These are phyloP conservation scores for Eilema depressum DNA, from an alignment of 2,888 invertebrate genomes.

Conservation along the genomic window DNA sequence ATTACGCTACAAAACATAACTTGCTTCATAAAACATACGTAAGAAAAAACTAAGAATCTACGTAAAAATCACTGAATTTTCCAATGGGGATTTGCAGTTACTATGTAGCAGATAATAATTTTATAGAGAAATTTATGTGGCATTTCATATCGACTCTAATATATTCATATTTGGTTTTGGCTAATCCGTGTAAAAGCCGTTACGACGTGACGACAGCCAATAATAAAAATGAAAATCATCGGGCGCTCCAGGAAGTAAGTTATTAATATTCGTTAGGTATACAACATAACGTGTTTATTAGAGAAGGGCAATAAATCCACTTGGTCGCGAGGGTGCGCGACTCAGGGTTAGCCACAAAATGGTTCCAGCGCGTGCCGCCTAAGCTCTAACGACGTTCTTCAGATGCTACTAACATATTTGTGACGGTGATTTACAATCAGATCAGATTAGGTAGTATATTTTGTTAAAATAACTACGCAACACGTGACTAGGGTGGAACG, in stretches of 20 bases:
- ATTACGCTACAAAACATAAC: constrained; percentile 60
- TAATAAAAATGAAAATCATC: constrained; percentile 74
- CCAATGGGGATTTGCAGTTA: constrained; percentile 18
- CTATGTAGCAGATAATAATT: constrained; percentile 20
- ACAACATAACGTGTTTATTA: constrained; percentile 82
- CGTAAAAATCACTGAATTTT: constrained; percentile 32
- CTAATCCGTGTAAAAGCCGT: constrained; percentile 58
- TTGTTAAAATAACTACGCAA: constrained; percentile 45
- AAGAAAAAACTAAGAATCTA: constrained; percentile 35
- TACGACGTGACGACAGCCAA: constrained; percentile 68
- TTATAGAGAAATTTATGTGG: constrained; percentile 20
- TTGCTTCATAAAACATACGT: constrained; percentile 59
- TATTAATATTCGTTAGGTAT: constrained; percentile 83
- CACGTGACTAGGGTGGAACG: constrained; percentile 40
- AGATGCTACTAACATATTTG: constrained; percentile 72
- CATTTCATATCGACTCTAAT: constrained; percentile 32
- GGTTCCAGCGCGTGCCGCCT: constrained; percentile 75
- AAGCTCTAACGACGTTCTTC: constrained; percentile 78
- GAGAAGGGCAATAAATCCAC: constrained; percentile 75
- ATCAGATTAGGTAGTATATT: constrained; percentile 63
- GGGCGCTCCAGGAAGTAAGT: constrained; percentile 68
- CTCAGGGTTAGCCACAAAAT: constrained; percentile 74
- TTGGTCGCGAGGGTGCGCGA: constrained; percentile 52
- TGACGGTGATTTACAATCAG: constrained; percentile 79
- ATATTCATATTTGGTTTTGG: constrained; percentile 39